phyloP scores from a whole-genome alignment of 2,888 invertebrate genomes.

The Taphrorychus bicolor region DNA sequence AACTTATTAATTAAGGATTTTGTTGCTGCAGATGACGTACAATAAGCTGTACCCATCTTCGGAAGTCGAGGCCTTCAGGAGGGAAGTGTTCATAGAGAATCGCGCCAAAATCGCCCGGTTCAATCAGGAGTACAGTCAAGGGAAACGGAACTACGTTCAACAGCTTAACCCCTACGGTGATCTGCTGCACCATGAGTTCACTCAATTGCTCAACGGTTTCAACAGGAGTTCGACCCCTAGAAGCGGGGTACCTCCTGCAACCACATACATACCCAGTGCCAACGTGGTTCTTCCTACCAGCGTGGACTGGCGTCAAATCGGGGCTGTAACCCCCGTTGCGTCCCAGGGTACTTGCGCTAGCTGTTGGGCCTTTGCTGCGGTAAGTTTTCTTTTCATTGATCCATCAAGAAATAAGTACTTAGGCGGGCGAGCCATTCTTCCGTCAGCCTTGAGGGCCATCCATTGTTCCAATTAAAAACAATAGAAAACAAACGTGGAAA shows the following conservation, averaged over 20 bases:
- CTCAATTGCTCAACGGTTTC: constrained; percentile 54
- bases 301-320: constrained; percentile 57
- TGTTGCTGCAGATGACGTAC: constrained; percentile 49
- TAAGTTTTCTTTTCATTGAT: constrained; percentile 45
- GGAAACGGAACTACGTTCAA: constrained; percentile 51
- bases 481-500: background rate
- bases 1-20: background rate
- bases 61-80: constrained; percentile 52
- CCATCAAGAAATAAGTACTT: background rate
- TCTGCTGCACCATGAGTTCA: constrained; percentile 56
- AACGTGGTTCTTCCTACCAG: constrained; percentile 54
- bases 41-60: constrained; percentile 53
- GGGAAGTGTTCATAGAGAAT: constrained; percentile 57
- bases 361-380: constrained; percentile 59
- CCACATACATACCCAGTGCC: constrained; percentile 54
- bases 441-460: background rate
- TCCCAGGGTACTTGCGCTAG: constrained; percentile 55
- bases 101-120: constrained; percentile 53
- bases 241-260: constrained; percentile 41
- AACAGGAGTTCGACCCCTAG: constrained; percentile 47
- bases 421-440: background rate
- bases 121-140: constrained; percentile 54
- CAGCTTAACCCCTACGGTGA: constrained; percentile 56
- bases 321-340: constrained; percentile 56
- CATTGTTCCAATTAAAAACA: background rate